Conservation (phyloP, 2,797 vertebrate species). For the Eremophila alpestris region DNA sequence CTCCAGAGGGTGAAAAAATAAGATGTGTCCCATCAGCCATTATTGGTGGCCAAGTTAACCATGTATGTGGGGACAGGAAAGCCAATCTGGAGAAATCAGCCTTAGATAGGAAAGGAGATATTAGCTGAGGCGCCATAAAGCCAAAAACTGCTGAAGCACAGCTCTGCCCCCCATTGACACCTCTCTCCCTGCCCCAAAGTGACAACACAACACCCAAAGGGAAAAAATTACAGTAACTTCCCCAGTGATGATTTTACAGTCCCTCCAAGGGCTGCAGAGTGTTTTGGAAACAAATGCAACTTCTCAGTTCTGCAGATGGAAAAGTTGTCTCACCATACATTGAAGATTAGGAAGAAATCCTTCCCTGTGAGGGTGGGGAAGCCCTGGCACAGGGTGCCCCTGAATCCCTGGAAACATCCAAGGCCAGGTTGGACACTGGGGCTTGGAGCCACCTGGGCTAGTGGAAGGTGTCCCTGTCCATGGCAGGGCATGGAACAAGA, state of each 20-base stretch:
- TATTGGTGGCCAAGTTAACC: background rate
- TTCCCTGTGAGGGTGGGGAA: rapidly evolving
- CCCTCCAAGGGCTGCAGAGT: background rate
- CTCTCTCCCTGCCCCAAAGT: background rate
- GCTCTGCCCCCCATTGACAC: background rate
- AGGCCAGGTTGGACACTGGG: rapidly evolving
- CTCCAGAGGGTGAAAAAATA: background rate
- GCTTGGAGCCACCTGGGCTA: rapidly evolving
- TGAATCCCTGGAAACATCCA: background rate
- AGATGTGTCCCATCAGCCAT: background rate
- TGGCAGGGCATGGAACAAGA: rapidly evolving
- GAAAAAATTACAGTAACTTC: background rate
- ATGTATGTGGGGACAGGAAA: rapidly evolving
- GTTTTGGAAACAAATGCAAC: background rate
- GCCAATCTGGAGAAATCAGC: background rate
- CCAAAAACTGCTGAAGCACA: background rate
- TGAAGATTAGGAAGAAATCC: background rate
- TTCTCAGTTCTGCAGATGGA: background rate
- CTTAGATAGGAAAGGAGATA: background rate
- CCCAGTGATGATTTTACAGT: background rate
- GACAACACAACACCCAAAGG: background rate
- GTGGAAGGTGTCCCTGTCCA: background rate
- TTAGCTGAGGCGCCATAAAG: background rate
- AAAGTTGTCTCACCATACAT: background rate
- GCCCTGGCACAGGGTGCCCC: background rate